Conservation (phyloP, 2,113 vertebrate species). For the Anoura caudifer region DNA sequence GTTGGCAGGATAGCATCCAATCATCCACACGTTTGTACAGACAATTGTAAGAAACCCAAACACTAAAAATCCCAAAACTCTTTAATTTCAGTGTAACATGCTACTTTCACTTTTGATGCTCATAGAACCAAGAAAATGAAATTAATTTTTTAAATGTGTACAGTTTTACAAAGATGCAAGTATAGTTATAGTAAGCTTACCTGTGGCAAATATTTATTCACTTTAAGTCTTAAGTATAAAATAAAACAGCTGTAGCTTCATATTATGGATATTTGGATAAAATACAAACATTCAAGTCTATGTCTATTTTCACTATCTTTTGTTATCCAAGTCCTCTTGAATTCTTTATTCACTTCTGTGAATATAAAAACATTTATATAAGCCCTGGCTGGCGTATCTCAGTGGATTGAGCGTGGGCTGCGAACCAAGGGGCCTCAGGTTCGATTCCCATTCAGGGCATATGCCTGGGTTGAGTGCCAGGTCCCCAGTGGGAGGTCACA, state of each 20-base stretch:
- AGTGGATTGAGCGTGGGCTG: no score
- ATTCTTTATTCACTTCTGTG: constrained; percentile 14
- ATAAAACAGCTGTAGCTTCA: background rate
- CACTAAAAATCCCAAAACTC: background rate
- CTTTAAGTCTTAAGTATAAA: background rate
- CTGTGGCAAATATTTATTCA: background rate
- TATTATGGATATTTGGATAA: background rate
- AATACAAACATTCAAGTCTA: background rate
- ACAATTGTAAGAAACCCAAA: background rate
- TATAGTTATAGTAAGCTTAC: background rate
- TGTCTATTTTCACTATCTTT: constrained; percentile 18
- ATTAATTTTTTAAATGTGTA: background rate
- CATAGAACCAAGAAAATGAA: background rate
- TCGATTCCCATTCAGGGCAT: no score
- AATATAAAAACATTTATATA: constrained; percentile 13
- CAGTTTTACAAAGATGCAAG: background rate
- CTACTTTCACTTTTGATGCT: background rate
- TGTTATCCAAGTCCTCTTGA: background rate
- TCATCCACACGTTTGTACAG: background rate
- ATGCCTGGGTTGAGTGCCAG: no score
- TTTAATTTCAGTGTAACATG: background rate
- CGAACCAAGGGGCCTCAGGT: no score
- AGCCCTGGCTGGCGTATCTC: background rate
- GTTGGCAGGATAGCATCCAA: background rate
- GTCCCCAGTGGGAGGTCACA: no score